Evolutionary conservation across 2,888 invertebrate species (phyloP).

Genomic region (Acanthoscelides obtectus): DNA sequence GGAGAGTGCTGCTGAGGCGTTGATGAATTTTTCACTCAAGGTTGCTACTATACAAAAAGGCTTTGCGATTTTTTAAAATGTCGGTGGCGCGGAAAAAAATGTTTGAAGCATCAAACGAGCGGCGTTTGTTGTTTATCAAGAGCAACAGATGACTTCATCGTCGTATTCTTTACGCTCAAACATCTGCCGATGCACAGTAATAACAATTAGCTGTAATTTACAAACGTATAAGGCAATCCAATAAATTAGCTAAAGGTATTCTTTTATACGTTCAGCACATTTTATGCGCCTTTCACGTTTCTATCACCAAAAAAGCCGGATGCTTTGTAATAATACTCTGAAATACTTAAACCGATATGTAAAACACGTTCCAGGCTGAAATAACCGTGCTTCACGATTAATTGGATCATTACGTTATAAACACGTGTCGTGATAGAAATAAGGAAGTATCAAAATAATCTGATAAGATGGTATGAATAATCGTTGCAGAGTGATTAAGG

Average conservation of each 20-base stretch:
- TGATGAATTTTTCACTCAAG: too few species aligned
- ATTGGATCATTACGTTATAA: not conserved
- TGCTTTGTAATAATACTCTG: not conserved
- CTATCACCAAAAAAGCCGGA: not conserved
- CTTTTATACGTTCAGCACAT: not conserved
- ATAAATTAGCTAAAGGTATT: not conserved
- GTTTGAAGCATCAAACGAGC: too few species aligned
- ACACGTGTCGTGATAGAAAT: not conserved
- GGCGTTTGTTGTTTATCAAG: too few species aligned
- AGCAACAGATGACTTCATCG: not conserved
- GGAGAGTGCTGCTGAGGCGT: too few species aligned
- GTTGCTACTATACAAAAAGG: too few species aligned
- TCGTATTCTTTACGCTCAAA: not conserved
- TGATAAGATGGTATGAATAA: not conserved
- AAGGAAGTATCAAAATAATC: not conserved
- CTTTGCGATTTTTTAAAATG: too few species aligned
- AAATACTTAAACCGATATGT: not conserved
- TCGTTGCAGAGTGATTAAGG: not conserved
- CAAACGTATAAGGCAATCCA: not conserved
- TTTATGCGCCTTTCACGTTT: not conserved
- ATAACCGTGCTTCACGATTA: not conserved
- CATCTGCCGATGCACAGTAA: not conserved
- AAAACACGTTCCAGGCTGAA: not conserved
- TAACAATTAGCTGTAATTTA: not conserved
- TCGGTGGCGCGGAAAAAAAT: too few species aligned